Base-by-base conservation (phyloP, 2,113 vertebrate species). In the Agelaius tricolor region DNA sequence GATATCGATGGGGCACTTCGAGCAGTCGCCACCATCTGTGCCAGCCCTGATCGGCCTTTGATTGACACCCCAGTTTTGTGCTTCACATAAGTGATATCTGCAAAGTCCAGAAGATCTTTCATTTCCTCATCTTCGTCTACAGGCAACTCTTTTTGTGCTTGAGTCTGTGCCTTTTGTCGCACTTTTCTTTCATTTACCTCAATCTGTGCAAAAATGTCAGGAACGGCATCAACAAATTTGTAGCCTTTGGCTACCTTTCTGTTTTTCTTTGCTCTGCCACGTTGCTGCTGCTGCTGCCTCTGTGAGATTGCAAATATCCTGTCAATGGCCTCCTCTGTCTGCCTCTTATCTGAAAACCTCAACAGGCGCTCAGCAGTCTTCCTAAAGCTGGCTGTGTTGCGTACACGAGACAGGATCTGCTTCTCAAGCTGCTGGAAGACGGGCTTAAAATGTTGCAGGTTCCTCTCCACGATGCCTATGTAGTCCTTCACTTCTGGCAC, bases 371-470 rank as follows among this genome's bases (percentile, higher is more conserved):
- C 99, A 3, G 99, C 99, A 10, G 98, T 99, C 97, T 99, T 99
- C 55, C 98, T 96, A 84, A 99, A 99, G 95, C 98, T 98, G 46
- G 98, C 99, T 0, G 98, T 98, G 97, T 99, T 99, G 43, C 98
- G 98, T 33, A 99, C 99, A 30, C 98, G 98, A 27, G 99, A 98
- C 13, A 99, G 97, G 77, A 99, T 99, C 96, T 99, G 98, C 78
- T 99, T 98, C 97, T 99, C 99, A 63, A 99, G 98, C 94, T 99
- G 98, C 97, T 99, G 99, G 95, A 99, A 99, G 85, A 99, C 98
- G 0, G 99, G 99, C 86, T 99, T 99, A 89, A 99, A 98, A 51
- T 96, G 99, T 77, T 99, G 99, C 49, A 99, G 98, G 93, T 98
- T 99, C 95, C 98, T 98, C 69, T 99, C 99, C 96, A 99, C 98